Evolutionary conservation across 2,888 invertebrate species (phyloP).

Genomic region (Ophonus ardosiacus): DNA sequence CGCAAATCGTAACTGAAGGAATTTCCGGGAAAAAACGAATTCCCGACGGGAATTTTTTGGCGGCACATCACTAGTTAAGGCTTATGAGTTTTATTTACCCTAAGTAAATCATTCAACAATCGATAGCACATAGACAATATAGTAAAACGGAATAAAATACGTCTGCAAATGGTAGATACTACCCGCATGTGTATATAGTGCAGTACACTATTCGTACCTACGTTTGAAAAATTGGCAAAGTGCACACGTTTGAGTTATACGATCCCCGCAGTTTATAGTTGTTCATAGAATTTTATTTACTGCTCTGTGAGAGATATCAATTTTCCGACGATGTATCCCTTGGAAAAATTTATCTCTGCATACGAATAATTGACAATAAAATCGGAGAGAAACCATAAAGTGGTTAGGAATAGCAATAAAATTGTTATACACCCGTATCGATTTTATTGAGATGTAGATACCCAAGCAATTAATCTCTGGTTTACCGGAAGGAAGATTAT

Average conservation of each 20-base stretch:
- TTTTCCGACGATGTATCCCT: background rate
- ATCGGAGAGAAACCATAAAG: conserved; percentile 17
- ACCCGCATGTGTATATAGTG: background rate
- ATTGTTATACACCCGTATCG: conserved; percentile 1
- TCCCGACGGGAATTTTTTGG: too few species aligned
- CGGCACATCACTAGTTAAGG: too few species aligned
- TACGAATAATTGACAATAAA: conserved; percentile 44
- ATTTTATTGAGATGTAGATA: conserved; percentile 46
- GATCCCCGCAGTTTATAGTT: conserved; percentile 11
- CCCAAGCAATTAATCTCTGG: conserved; percentile 56
- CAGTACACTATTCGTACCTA: background rate
- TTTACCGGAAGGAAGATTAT: conserved; percentile 54
- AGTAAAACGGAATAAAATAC: background rate
- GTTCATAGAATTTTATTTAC: conserved; percentile 33
- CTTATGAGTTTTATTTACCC: too few species aligned
- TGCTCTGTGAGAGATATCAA: conserved; percentile 11
- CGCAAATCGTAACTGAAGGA: too few species aligned
- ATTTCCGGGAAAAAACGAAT: too few species aligned
- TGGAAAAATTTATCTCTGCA: conserved; percentile 10
- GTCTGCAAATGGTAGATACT: background rate
- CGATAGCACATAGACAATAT: background rate
- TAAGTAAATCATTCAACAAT: too few species aligned
- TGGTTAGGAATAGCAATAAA: conserved; percentile 23
- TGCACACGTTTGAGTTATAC: conserved; percentile 20
- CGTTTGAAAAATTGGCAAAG: conserved; percentile 6